Evolutionary conservation across 2,113 vertebrate species (phyloP), one percentile per base, ranked within the genome.

Genomic region (Nanorana parkeri): DNA sequence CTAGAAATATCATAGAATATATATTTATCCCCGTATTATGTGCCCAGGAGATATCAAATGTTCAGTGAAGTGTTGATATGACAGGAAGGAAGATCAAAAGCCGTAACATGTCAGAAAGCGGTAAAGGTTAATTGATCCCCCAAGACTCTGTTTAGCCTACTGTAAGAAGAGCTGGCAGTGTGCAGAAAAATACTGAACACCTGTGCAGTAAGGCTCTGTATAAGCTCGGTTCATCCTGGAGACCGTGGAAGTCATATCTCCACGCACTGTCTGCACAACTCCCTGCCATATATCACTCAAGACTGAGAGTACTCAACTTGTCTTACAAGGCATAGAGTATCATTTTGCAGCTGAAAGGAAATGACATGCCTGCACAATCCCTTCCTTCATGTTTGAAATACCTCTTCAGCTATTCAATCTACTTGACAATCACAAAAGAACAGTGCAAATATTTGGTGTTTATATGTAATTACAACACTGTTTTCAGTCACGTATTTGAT

Each of bases 71-170:
- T 29, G 26, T 60, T 41, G 16, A 76, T 63, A 63, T 47, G 58
- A 63, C 56, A 76, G 58, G 23, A 64, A 63, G 73, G 64, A 51
- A 41, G 20, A 63, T 23, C 29, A 76, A 63, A 36, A 76, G 41
- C 32, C 21, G 17, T 76, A 47, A 64, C 58, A 63, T 64, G 58
- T 76, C 73, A 76, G 23, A 76, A n/a, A 63, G 58, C 8, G 17
- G 58, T 63, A 76, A 76, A 76, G 73, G 73, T 76, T 76, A 76
- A 76, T 76, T 76, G 58, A 76, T 76, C 58, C 73, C 73, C 63
- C 58, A 76, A 63, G 73, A 51, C 73, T 76, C 36, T 63, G 21
- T 76, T 76, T 47, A 63, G 58, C 58, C 6, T 63, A 51, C 58
- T 32, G 32, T 41, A 76, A 64, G 56, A 51, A 61, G 58, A 76